phyloP scores from a whole-genome alignment of 1,140 invertebrate genomes.

The Ericerus pela region DNA sequence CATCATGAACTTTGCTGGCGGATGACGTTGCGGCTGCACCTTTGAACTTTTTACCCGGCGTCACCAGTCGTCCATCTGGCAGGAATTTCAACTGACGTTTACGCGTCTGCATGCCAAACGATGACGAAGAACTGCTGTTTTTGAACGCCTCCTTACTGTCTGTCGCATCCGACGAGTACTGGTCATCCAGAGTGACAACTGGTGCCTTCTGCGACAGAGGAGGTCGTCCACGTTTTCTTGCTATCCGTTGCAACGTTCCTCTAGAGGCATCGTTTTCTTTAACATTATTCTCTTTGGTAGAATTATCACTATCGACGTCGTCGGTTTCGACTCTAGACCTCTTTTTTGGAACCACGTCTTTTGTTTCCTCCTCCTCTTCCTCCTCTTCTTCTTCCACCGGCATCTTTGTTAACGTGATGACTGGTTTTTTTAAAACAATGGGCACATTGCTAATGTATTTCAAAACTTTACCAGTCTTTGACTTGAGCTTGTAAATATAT shows the following conservation, averaged over 20 bases:
- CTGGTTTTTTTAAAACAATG: background rate
- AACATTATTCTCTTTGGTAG: background rate
- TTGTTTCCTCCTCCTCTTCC: no score
- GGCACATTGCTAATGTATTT: background rate
- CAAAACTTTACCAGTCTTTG: background rate
- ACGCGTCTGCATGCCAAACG: background rate
- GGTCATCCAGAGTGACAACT: background rate
- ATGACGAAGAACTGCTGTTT: background rate
- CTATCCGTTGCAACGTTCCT: background rate
- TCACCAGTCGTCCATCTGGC: background rate
- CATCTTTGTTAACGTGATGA: background rate
- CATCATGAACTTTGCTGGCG: background rate
- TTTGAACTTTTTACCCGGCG: background rate
- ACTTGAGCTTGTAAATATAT: background rate
- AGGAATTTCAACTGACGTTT: background rate
- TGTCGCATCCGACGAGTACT: no score
- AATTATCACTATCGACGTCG: constrained; percentile 6
- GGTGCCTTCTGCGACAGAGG: background rate
- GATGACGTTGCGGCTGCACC: background rate
- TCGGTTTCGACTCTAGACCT: no score
- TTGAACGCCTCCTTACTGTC: no score
- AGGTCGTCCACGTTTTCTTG: background rate
- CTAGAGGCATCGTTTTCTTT: constrained; percentile 3
- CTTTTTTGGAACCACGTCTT: no score
- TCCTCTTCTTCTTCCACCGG: background rate